phyloP scores from a whole-genome alignment of 2,888 invertebrate species.

The Synanthedon andrenaeformis region DNA sequence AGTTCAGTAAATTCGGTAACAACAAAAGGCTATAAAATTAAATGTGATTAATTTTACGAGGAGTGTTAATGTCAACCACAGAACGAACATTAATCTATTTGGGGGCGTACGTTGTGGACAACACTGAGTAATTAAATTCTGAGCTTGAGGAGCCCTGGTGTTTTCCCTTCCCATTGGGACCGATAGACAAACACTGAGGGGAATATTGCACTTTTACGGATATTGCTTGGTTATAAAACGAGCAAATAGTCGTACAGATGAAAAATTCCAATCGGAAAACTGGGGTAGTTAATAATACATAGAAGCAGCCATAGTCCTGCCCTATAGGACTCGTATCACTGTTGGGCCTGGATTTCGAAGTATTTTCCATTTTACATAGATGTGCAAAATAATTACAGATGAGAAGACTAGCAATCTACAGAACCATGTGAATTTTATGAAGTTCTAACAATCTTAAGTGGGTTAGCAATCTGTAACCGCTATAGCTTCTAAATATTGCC shows the following conservation, averaged over 20 bases:
- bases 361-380: too few relatives aligned
- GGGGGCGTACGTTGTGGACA: constrained; percentile 28
- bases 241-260: background rate
- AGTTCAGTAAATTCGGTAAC: constrained; percentile 8
- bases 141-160: constrained; percentile 10
- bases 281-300: too few relatives aligned
- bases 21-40: constrained; percentile 11
- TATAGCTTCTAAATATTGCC: too few relatives aligned
- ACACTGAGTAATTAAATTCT: constrained; percentile 51
- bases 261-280: too few relatives aligned
- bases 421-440: too few relatives aligned
- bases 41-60: constrained; percentile 17
- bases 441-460: too few relatives aligned
- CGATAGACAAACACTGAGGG: constrained; percentile 23
- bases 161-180: background rate
- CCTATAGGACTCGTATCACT: too few relatives aligned
- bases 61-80: constrained; percentile 13
- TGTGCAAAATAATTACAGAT: too few relatives aligned
- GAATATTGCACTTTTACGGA: constrained; percentile 9
- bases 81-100: constrained; percentile 16
- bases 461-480: too few relatives aligned
- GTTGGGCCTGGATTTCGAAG: too few relatives aligned
- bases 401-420: too few relatives aligned
- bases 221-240: background rate
- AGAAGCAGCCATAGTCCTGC: too few relatives aligned